Evolutionary conservation across 1,140 invertebrate species (phyloP).

Genomic region (Hyposmocoma kahamanoa): DNA sequence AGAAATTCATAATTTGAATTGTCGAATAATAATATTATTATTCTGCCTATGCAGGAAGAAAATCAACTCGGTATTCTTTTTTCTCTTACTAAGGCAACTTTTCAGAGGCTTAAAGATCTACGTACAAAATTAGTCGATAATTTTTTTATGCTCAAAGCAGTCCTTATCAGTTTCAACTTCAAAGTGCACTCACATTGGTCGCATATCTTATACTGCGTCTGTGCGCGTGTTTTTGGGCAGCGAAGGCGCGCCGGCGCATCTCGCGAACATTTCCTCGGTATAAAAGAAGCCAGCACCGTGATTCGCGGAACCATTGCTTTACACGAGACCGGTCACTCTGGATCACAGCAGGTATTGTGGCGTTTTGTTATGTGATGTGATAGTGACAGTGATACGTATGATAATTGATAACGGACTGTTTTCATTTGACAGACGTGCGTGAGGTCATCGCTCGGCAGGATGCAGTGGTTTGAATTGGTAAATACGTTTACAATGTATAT

Average conservation of each 20-base stretch:
- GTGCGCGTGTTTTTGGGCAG: no score
- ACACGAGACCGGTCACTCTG: slow-evolving; percentile 33
- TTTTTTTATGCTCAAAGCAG: no score
- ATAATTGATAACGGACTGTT: slow-evolving; percentile 35
- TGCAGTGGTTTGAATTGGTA: slow-evolving; percentile 57
- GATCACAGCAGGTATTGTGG: slow-evolving; percentile 36
- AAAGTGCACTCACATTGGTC: no score
- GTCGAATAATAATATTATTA: no score
- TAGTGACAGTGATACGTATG: slow-evolving; percentile 19
- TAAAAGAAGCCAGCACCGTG: slow-evolving; percentile 60
- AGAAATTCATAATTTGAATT: no score
- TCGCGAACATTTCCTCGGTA: slow-evolving; percentile 62
- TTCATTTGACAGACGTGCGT: slow-evolving; percentile 57
- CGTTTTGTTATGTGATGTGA: slow-evolving; percentile 41
- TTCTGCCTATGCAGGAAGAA: no score
- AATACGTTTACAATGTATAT: slow-evolving; percentile 24
- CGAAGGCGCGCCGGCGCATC: slow-evolving; percentile 51
- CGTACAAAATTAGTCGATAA: no score
- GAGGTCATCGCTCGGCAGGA: slow-evolving; percentile 26
- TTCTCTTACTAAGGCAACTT: no score
- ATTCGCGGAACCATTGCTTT: slow-evolving; percentile 58
- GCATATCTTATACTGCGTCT: no score
- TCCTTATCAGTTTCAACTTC: no score
- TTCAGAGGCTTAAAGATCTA: no score
- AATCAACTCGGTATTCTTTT: no score